A percentile compares a stretch with the other conserved stretches of the same genome.
These are phyloP conservation scores for Carapus acus DNA, from an alignment of 2,797 vertebrate genomes.

Conservation along the genomic window DNA sequence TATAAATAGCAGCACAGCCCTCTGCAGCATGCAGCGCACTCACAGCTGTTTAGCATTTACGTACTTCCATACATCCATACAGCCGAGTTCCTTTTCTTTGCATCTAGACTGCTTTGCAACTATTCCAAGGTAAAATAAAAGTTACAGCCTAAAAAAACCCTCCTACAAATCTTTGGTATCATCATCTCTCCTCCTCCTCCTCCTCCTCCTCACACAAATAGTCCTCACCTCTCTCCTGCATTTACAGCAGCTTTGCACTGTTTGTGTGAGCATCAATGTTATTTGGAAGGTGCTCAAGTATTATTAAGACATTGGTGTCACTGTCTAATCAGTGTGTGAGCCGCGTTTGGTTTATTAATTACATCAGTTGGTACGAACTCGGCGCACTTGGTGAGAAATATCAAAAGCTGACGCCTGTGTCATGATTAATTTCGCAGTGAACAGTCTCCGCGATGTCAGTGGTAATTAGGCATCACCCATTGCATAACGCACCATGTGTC, in stretches of 20 bases:
- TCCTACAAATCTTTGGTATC: constrained; percentile 20
- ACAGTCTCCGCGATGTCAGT: constrained; percentile 78
- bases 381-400: constrained; percentile 62
- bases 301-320: constrained; percentile 63
- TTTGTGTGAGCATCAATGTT: constrained; percentile 27
- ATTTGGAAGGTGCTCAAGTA: constrained; percentile 30
- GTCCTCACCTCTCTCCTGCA: too few species aligned
- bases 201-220: constrained; percentile 6
- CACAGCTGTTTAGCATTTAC: constrained; percentile 43
- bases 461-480: constrained; percentile 79
- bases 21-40: constrained; percentile 34
- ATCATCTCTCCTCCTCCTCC: neutral
- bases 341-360: constrained; percentile 68
- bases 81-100: constrained; percentile 21
- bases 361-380: constrained; percentile 63
- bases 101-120: neutral
- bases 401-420: constrained; percentile 73
- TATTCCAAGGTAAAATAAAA: constrained; percentile 18
- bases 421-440: constrained; percentile 79
- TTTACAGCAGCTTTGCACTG: constrained; percentile 13
- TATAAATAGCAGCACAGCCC: constrained; percentile 57
- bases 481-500: constrained; percentile 79
- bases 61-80: constrained; percentile 13
- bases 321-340: constrained; percentile 58
- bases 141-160: constrained; percentile 18